Conservation (phyloP, 2,797 vertebrate genomes). For the Characodon lateralis region DNA sequence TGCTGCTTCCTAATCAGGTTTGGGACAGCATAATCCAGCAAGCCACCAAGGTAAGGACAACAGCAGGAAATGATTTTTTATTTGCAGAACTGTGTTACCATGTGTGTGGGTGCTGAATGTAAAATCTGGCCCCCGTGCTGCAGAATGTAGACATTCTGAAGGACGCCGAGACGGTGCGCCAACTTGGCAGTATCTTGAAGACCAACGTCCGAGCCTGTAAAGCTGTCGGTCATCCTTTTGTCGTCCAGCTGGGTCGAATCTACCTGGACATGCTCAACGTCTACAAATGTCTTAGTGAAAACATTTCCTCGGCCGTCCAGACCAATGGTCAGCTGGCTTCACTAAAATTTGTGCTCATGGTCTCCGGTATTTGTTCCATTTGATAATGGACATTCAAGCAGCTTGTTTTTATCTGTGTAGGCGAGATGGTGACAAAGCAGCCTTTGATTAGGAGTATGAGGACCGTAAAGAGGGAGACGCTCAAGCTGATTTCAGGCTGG, state of each 20-base stretch:
- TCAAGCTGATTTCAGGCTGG: slow-evolving; percentile 97
- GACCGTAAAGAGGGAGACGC: slow-evolving; percentile 96
- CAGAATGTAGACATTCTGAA: slow-evolving; percentile 99
- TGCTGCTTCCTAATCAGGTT: slow-evolving; percentile 98
- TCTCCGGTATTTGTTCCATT: neutral
- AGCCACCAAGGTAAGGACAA: slow-evolving; percentile 91
- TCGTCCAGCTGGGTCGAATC: slow-evolving; percentile 97
- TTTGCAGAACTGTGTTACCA: neutral
- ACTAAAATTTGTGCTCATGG: neutral
- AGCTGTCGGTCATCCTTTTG: slow-evolving; percentile 97
- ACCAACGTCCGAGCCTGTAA: slow-evolving; percentile 98
- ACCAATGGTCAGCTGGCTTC: slow-evolving; percentile 86
- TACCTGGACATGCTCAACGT: slow-evolving; percentile 99
- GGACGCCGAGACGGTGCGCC: slow-evolving; percentile 97
- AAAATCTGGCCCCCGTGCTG: neutral
- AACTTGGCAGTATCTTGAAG: slow-evolving; percentile 98
- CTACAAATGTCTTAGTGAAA: slow-evolving; percentile 99
- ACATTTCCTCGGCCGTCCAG: slow-evolving; percentile 98
- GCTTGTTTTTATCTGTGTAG: slow-evolving; percentile 59
- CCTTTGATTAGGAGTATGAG: slow-evolving; percentile 96
- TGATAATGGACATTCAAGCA: neutral
- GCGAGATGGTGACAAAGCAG: slow-evolving; percentile 98
- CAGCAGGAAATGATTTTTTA: neutral
- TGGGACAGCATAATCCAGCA: slow-evolving; percentile 99
- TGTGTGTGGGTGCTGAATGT: neutral